phyloP scores from a whole-genome alignment of 2,113 vertebrate species.

The Mustelus asterias region DNA sequence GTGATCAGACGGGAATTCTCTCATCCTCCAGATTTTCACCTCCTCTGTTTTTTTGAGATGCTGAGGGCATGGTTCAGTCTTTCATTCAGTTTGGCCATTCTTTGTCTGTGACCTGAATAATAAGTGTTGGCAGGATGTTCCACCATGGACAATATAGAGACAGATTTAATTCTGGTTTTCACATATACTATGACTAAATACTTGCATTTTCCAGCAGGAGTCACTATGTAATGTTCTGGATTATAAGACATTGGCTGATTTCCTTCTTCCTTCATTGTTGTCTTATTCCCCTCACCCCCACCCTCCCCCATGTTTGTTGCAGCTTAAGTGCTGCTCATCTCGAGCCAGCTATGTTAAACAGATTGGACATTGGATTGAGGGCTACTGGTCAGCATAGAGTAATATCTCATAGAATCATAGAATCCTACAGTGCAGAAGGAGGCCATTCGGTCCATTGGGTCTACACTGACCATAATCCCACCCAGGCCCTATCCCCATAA shows the following conservation, averaged over 20 bases:
- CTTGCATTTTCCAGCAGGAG: background rate
- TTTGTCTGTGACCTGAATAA: background rate
- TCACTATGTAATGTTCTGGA: background rate
- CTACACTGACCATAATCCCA: no score
- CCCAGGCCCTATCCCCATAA: no score
- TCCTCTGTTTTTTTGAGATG: background rate
- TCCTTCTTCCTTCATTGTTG: background rate
- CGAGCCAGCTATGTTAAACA: background rate
- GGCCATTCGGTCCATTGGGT: no score
- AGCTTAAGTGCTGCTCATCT: background rate
- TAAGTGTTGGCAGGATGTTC: background rate
- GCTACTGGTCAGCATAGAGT: background rate
- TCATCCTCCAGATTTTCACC: background rate
- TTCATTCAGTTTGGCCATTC: background rate
- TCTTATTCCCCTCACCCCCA: background rate
- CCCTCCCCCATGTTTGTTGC: background rate
- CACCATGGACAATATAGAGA: background rate
- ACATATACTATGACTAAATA: background rate
- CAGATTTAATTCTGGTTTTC: background rate
- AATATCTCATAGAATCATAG: background rate
- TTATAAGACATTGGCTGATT: background rate
- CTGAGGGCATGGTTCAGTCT: background rate
- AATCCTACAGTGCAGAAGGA: no score
- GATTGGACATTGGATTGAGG: background rate
- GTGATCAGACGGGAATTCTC: background rate